A percentile compares a stretch with the other conserved stretches of the same genome.
Evolutionary conservation across 2,113 vertebrate genomes (phyloP).

Genomic region (Strigops habroptila): DNA sequence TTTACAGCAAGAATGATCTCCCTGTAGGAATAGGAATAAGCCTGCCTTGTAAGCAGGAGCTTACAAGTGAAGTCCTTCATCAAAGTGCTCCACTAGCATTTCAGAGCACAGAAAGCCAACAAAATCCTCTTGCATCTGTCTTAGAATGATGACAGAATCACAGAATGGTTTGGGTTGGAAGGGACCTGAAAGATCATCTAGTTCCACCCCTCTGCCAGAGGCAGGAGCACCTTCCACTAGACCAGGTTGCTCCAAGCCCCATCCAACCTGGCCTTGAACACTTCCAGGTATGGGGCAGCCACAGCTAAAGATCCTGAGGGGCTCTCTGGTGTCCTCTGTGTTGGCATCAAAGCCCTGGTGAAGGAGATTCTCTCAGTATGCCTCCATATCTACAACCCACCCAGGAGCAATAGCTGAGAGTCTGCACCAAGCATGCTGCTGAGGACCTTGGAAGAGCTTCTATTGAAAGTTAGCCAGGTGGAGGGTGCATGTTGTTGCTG

Average conservation of each 20-base stretch:
- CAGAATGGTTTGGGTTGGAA: not conserved
- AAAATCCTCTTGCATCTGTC: not conserved
- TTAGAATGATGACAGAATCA: not conserved
- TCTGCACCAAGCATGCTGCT: not conserved
- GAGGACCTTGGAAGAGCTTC: not conserved
- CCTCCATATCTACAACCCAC: not conserved
- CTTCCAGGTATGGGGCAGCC: not conserved
- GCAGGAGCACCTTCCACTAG: not conserved
- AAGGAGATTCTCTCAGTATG: not conserved
- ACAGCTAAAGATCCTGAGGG: not conserved
- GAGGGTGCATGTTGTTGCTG: not conserved
- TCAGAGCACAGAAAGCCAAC: not conserved
- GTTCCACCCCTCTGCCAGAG: not conserved
- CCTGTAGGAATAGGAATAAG: not conserved
- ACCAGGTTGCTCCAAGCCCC: not conserved
- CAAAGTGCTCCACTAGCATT: not conserved
- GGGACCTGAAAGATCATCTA: not conserved
- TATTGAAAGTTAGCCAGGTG: accelerated
- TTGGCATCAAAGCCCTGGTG: not conserved
- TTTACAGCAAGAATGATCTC: not conserved
- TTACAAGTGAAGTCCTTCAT: not conserved
- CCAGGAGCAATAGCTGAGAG: accelerated
- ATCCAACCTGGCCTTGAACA: not conserved
- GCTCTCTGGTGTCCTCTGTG: not conserved
- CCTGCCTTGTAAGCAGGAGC: not conserved